phyloP scores from a whole-genome alignment of 2,888 invertebrate genomes.

The Pheosia tremula region DNA sequence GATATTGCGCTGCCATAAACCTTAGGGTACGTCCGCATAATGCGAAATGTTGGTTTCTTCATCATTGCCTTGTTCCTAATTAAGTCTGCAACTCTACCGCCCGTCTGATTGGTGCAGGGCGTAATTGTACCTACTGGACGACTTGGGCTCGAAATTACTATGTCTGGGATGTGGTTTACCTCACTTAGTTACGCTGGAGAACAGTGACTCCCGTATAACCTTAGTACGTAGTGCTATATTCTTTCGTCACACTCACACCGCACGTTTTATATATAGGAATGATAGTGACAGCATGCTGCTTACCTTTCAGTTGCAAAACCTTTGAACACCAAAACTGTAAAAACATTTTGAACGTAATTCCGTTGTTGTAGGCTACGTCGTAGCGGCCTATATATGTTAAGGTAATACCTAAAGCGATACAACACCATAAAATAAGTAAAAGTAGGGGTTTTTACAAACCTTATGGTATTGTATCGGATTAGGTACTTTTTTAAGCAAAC shows the following conservation, averaged over 20 bases:
- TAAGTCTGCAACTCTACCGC: slow-evolving; percentile 28
- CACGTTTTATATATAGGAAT: no score
- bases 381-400: not conserved
- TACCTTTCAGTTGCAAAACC: no score
- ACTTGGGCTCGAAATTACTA: not conserved
- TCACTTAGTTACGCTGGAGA: not conserved
- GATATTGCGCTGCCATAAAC: not conserved
- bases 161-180: not conserved
- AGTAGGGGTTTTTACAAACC: no score
- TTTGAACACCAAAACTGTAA: no score
- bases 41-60: slow-evolving; percentile 2
- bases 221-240: no score
- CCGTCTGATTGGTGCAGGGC: slow-evolving; percentile 17
- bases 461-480: no score
- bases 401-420: no score
- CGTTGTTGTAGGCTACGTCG: not conserved
- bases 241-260: no score
- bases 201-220: no score
- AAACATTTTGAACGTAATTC: not conserved
- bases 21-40: not conserved
- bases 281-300: no score
- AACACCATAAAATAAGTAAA: no score
- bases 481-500: no score
- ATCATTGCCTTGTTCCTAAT: slow-evolving; percentile 16
- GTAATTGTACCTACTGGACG: slow-evolving; percentile 18